Conservation (phyloP, 2,797 vertebrate species). For the Paramormyrops hopkinsi region DNA sequence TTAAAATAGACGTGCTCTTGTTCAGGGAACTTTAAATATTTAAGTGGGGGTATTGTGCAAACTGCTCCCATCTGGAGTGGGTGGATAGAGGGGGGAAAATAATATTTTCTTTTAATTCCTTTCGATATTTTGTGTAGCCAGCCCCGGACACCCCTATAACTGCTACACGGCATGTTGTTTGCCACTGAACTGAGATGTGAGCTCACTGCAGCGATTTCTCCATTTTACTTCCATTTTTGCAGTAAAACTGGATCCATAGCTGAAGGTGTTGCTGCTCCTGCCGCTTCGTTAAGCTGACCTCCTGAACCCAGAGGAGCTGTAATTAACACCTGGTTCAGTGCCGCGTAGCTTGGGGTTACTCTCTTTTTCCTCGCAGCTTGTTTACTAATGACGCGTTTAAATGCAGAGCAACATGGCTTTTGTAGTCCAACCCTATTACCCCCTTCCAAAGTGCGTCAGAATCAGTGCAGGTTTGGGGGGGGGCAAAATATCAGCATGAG, state of each 20-base stretch:
- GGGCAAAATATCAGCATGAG: not conserved
- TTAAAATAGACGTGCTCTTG: not conserved
- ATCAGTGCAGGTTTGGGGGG: not conserved
- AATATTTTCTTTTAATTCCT: not conserved
- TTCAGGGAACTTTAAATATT: not conserved
- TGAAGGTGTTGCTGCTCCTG: not conserved
- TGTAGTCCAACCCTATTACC: not conserved
- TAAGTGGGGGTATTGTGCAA: constrained; percentile 2
- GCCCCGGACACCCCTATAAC: not conserved
- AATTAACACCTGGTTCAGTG: not conserved
- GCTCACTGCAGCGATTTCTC: not conserved
- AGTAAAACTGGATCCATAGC: not conserved
- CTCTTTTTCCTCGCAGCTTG: not conserved
- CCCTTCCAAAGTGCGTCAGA: not conserved
- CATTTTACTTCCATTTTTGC: not conserved
- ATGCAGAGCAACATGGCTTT: not conserved
- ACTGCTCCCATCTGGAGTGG: not conserved
- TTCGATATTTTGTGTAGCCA: not conserved
- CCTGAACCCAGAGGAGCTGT: not conserved
- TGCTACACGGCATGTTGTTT: not conserved
- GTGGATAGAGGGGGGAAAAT: not conserved
- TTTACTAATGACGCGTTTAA: not conserved
- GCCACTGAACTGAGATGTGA: not conserved
- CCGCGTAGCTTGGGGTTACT: not conserved
- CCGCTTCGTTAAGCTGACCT: not conserved